Evolutionary conservation across 2,113 vertebrate genomes (phyloP).

Genomic region (Poicephalus meyeri): DNA sequence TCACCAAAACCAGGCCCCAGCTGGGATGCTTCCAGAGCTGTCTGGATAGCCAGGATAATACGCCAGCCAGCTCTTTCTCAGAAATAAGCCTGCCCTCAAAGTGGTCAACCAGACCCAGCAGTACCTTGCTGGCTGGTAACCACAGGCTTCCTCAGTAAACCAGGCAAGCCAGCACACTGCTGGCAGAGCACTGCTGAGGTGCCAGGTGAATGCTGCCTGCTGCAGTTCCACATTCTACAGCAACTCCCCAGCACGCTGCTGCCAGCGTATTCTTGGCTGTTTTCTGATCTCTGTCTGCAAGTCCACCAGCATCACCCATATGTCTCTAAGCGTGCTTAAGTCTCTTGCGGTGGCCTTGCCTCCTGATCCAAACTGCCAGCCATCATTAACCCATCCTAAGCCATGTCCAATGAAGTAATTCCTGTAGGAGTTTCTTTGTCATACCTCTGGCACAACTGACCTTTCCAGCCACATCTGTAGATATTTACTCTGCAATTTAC

Average conservation of each 20-base stretch:
- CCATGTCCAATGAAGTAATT: not conserved
- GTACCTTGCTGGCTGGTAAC: not conserved
- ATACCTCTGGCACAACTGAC: not conserved
- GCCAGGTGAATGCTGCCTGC: not conserved
- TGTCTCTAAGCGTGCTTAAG: rapidly evolving
- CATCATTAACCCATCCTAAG: not conserved
- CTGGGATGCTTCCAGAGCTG: not conserved
- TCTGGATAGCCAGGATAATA: not conserved
- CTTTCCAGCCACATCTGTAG: not conserved
- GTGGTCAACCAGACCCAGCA: not conserved
- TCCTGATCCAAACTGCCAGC: not conserved
- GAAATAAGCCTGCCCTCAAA: not conserved
- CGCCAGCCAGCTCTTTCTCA: not conserved
- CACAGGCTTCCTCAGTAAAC: not conserved
- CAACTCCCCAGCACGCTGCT: not conserved
- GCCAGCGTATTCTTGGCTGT: not conserved
- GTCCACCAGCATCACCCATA: rapidly evolving
- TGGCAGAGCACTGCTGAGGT: not conserved
- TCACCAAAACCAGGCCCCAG: not conserved
- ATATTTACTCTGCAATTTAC: not conserved
- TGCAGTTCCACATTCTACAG: not conserved
- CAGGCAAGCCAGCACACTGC: not conserved
- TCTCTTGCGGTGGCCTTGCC: not conserved
- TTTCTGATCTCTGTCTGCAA: not conserved
- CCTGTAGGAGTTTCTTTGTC: not conserved